Conservation (phyloP, 2,888 invertebrate species). For the Helleia helle region DNA sequence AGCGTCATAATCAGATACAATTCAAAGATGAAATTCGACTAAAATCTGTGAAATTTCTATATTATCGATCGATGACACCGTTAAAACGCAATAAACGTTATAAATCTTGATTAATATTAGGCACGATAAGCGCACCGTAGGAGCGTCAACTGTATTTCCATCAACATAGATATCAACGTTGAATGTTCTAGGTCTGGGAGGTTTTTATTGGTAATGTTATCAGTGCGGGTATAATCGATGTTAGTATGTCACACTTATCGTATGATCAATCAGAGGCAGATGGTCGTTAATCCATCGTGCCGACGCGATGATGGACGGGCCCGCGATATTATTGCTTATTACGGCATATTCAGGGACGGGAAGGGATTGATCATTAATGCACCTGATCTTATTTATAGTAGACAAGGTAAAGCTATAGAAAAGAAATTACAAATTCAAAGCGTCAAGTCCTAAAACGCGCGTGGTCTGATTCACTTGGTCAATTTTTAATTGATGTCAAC, state of each 20-base stretch:
- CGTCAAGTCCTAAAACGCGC: too few relatives aligned
- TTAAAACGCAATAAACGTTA: slow-evolving; percentile 36
- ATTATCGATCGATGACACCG: slow-evolving; percentile 41
- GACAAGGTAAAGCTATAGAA: too few relatives aligned
- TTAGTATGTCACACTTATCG: slow-evolving; percentile 29
- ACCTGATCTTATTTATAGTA: too few relatives aligned
- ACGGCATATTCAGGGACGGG: background rate
- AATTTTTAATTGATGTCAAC: too few relatives aligned
- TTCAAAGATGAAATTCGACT: too few relatives aligned
- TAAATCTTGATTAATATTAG: slow-evolving; percentile 36
- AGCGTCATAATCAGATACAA: slow-evolving; percentile 23
- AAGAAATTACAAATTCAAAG: too few relatives aligned
- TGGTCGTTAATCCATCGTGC: slow-evolving; percentile 28
- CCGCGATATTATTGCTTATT: slow-evolving; percentile 5
- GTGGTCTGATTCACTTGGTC: too few relatives aligned
- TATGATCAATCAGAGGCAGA: slow-evolving; percentile 41
- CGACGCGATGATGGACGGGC: slow-evolving; percentile 11
- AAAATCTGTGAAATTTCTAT: too few relatives aligned
- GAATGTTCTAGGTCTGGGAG: slow-evolving; percentile 17
- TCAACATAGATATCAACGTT: slow-evolving; percentile 13
- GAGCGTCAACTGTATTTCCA: slow-evolving; percentile 20
- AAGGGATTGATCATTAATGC: too few relatives aligned
- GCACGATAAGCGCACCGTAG: slow-evolving; percentile 22
- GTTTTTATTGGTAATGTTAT: slow-evolving; percentile 23
- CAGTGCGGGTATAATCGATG: slow-evolving; percentile 24